A percentile compares a stretch with the other conserved stretches of the same genome.
These are phyloP conservation scores for Puntigrus tetrazona DNA, from an alignment of 2,113 vertebrate genomes.

Conservation along the genomic window DNA sequence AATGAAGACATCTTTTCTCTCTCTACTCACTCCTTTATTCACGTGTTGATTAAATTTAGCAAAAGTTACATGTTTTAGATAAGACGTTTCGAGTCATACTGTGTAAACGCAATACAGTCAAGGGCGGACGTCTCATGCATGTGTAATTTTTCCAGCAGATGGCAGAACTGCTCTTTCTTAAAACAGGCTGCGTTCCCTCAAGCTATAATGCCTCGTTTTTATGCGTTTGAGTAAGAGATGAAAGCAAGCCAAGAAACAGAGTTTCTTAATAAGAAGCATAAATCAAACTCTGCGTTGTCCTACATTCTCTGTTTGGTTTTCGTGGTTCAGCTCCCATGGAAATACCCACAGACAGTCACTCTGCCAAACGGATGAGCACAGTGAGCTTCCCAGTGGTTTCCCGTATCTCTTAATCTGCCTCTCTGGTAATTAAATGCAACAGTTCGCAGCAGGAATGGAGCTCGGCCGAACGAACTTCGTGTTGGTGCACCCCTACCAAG, in stretches of 20 bases:
- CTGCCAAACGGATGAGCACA: not conserved
- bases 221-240: not conserved
- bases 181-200: not conserved
- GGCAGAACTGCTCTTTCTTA: conserved; percentile 23
- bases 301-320: not conserved
- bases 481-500: not conserved
- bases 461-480: not conserved
- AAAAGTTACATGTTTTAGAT: too few relatives aligned
- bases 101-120: not conserved
- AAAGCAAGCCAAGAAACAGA: not conserved
- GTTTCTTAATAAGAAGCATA: conserved; percentile 13
- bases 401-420: not conserved
- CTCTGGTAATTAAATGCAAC: not conserved
- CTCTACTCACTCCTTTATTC: not conserved
- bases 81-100: too few relatives aligned
- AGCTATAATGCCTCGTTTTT: not conserved
- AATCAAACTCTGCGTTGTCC: conserved; percentile 11
- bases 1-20: not conserved
- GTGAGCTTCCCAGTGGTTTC: not conserved
- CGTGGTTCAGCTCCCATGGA: conserved; percentile 13
- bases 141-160: conserved; percentile 34
- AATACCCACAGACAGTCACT: conserved; percentile 10
- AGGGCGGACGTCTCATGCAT: not conserved
- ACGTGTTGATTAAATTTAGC: not conserved
- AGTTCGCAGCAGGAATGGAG: not conserved